phyloP scores from a whole-genome alignment of 2,113 vertebrate genomes.

The Dasyprocta punctata region DNA sequence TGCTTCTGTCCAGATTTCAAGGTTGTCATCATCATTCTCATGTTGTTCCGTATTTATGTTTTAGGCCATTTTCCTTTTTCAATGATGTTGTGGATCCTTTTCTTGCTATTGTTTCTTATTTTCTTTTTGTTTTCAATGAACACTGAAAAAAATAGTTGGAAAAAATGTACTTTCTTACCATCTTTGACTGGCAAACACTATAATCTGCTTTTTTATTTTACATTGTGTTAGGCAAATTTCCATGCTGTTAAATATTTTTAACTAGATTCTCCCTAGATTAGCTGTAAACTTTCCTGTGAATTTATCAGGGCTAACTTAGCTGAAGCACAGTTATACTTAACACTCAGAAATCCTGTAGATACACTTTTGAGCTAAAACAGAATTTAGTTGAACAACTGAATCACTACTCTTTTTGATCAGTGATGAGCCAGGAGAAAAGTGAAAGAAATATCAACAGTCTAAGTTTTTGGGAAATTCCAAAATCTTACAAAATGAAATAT shows the following conservation, averaged over 20 bases:
- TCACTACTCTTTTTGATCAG: fast-evolving
- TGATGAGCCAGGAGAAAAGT: fast-evolving
- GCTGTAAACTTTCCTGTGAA: not conserved
- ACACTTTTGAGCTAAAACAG: not conserved
- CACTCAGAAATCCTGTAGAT: not conserved
- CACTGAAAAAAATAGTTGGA: too few relatives aligned
- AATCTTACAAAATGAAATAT: not conserved
- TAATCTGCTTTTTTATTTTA: not conserved
- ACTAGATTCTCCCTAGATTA: not conserved
- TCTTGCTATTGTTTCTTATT: not conserved
- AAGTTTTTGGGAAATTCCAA: not conserved
- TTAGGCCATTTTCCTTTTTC: not conserved
- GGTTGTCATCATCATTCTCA: not conserved
- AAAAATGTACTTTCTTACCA: not conserved
- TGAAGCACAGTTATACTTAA: not conserved
- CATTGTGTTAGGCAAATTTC: not conserved
- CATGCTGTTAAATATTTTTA: not conserved
- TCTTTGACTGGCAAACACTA: not conserved
- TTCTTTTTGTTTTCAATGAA: not conserved
- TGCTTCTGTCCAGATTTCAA: not conserved
- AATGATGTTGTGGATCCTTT: not conserved
- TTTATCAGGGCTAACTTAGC: not conserved
- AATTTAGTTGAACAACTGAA: not conserved
- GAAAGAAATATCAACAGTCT: fast-evolving
- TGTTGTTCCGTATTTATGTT: not conserved